Evolutionary conservation across 2,797 vertebrate species (phyloP), one percentile per base, ranked within the genome.

Genomic region (Danionella dracula): DNA sequence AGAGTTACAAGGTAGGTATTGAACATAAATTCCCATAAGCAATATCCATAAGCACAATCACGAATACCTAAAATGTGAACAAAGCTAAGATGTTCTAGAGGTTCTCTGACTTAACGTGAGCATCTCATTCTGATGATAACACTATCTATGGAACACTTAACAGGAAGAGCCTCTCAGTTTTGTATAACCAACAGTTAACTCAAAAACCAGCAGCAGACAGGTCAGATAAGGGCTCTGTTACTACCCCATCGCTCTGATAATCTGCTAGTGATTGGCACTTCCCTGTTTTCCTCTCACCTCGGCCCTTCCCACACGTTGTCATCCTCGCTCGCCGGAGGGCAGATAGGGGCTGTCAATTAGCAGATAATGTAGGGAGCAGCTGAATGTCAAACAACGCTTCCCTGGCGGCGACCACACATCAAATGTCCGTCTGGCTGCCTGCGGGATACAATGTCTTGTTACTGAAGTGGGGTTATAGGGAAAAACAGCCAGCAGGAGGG

Each of bases 311-410:
- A 81, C 85, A 83, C 84, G 85, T 27, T 85, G 80, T 86, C 89
- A 88, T 79, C 72, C 69, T 80, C 73, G 68, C 78, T 79, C 71
- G 86, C 85, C 84, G 77, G 78, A 64, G 75, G 71, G 78, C 79
- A 88, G 80, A 92, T 81, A 85, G 84, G 84, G 83, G 78, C 80
- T 87, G 88, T 91, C 91, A 92, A 86, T 90, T 91, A 89, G 89
- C 70, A 86, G 81, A 85, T 84, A 89, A 87, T 88, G 80, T 85
- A 83, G 83, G 82, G 81, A 58, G 81, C 83, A 84, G 73, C 76
- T 74, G 80, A 73, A 82, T 79, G 79, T 82, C 83, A 84, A 76
- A 70, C 70, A 84, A 82, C 66, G 65, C 57, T 79, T 75, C 79
- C 74, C 80, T 74, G 61, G 73, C 68, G 73, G 82, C 73, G 76